Evolutionary conservation across 2,888 invertebrate species (phyloP).

Genomic region (Aproaerema taeniolella): DNA sequence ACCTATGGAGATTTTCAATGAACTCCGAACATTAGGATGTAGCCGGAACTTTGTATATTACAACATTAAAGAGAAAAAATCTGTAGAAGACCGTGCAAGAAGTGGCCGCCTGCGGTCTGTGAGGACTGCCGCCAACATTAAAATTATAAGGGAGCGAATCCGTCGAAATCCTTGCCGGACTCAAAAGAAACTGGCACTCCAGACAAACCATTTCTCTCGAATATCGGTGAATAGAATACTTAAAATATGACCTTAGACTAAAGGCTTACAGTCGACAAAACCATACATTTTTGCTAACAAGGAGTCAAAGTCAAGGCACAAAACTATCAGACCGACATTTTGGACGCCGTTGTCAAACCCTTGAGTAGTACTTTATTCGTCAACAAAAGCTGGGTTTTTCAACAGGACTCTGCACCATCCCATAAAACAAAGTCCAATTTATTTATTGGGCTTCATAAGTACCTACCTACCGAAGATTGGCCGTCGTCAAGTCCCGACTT

Average conservation of each 20-base stretch:
- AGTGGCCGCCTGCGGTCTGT: too few relatives aligned
- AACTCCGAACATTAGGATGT: not conserved
- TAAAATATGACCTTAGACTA: slow-evolving; percentile 4
- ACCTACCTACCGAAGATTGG: too few relatives aligned
- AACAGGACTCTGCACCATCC: too few relatives aligned
- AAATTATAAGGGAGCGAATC: slow-evolving; percentile 4
- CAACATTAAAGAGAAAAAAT: not conserved
- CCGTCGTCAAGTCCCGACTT: too few relatives aligned
- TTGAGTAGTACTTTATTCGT: too few relatives aligned
- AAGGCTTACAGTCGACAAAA: not conserved
- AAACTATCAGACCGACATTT: too few relatives aligned
- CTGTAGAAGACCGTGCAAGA: slow-evolving; percentile 2
- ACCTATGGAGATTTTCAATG: slow-evolving; percentile 1
- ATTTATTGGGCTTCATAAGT: too few relatives aligned
- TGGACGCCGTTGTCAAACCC: too few relatives aligned
- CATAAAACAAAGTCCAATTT: too few relatives aligned
- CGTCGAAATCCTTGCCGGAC: slow-evolving; percentile 4
- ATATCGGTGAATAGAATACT: slow-evolving; percentile 8
- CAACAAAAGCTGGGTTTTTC: too few relatives aligned
- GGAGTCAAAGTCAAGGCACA: too few relatives aligned
- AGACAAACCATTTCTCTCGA: slow-evolving; percentile 9
- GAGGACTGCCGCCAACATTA: not conserved
- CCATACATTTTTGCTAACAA: too few relatives aligned
- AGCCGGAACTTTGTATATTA: slow-evolving; percentile 2
- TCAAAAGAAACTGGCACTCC: slow-evolving; percentile 8